Percentiles rank a stretch among this genome's conserved stretches.
phyloP scores from a whole-genome alignment of 1,140 invertebrate genomes.

The Drosophila pectinifera region DNA sequence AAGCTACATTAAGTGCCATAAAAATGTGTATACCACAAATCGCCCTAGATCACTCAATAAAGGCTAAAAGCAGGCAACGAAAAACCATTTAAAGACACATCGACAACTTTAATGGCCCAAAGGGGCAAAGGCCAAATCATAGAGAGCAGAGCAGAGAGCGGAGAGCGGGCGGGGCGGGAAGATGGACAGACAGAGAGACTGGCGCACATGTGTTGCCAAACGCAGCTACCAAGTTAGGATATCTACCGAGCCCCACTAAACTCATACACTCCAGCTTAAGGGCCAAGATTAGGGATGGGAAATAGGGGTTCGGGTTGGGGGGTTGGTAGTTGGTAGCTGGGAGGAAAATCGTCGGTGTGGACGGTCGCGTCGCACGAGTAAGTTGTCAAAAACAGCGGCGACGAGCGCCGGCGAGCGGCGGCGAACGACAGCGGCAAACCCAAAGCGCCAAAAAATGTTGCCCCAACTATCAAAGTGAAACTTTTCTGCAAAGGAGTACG shows the following conservation, averaged over 20 bases:
- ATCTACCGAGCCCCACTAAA: constrained; percentile 14
- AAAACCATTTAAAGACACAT: constrained; percentile 52
- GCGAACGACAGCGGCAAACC: constrained; percentile 48
- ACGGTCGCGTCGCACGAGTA: constrained; percentile 60
- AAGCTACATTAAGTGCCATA: constrained; percentile 31
- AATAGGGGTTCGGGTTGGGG: background rate
- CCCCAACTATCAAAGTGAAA: constrained; percentile 72
- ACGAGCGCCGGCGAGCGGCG: too few species aligned
- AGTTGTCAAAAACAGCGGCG: constrained; percentile 75
- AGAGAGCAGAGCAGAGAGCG: background rate
- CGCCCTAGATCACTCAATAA: constrained; percentile 39
- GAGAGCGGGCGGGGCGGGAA: background rate
- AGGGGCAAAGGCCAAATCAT: constrained; percentile 37
- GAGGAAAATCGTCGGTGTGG: constrained; percentile 11
- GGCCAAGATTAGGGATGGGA: constrained; percentile 3
- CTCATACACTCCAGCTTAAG: constrained; percentile 7
- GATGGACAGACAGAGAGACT: constrained; percentile 13
- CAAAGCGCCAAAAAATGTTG: constrained; percentile 73
- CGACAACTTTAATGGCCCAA: constrained; percentile 58
- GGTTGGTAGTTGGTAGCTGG: background rate
- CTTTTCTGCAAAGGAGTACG: constrained; percentile 50
- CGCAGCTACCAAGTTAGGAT: constrained; percentile 34
- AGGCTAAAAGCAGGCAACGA: constrained; percentile 41
- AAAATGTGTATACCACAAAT: constrained; percentile 41
- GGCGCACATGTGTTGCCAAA: constrained; percentile 68